phyloP scores from a whole-genome alignment of 2,888 invertebrate species.

The Platyscelio sp. region DNA sequence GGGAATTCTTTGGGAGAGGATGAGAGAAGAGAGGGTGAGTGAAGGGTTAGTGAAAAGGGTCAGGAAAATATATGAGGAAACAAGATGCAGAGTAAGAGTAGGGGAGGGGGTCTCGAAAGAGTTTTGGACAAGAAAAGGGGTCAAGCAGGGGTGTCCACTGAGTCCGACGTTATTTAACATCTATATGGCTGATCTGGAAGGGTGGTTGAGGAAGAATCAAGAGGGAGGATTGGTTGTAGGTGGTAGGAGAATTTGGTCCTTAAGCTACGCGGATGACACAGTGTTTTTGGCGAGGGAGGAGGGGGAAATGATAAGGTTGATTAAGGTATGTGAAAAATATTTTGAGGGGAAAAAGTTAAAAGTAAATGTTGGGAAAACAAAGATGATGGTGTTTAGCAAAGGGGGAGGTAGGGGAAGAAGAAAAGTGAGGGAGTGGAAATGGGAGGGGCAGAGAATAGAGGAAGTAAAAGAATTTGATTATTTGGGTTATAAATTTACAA shows the following conservation, averaged over 20 bases:
- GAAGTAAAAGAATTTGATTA: conserved; percentile 12
- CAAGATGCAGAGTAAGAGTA: not conserved
- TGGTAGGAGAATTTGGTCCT: not conserved
- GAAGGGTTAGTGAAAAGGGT: not conserved
- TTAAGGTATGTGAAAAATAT: conserved; percentile 1
- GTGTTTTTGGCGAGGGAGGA: conserved; percentile 1
- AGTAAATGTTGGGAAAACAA: conserved; percentile 8
- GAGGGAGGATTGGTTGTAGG: not conserved
- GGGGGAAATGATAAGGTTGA: not conserved
- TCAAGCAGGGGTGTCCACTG: conserved; percentile 9
- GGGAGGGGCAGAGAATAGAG: not conserved
- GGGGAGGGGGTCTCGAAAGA: not conserved
- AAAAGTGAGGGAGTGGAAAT: not conserved
- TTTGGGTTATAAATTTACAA: conserved; percentile 8
- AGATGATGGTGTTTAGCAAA: conserved; percentile 12
- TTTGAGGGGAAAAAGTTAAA: not conserved
- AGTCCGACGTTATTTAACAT: conserved; percentile 14
- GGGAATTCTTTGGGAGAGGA: conserved; percentile 7
- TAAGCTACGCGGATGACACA: conserved; percentile 13
- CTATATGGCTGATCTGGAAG: not conserved
- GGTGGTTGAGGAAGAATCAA: not conserved
- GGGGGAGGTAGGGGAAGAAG: conserved; percentile 8
- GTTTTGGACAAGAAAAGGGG: conserved; percentile 11
- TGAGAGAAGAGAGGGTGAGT: not conserved
- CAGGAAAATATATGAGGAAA: not conserved